Evolutionary conservation across 2,113 vertebrate species (phyloP).

Genomic region (Nansenia antarctica): DNA sequence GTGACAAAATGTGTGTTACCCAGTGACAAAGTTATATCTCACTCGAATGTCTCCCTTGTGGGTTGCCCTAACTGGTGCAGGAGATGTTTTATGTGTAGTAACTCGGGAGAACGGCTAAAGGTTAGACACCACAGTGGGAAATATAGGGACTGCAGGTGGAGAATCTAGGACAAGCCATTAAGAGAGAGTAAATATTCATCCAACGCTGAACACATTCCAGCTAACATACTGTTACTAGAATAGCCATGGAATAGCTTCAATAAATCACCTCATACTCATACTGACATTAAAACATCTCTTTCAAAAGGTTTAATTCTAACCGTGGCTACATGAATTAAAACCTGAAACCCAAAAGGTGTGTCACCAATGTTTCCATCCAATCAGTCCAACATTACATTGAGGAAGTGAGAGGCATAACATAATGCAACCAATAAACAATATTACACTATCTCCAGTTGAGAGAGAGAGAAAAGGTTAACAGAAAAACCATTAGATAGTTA

Average conservation of each 20-base stretch:
- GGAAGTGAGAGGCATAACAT: too few relatives aligned
- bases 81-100: constrained; percentile 47
- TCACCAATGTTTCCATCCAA: too few relatives aligned
- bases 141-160: constrained; percentile 54
- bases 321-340: too few relatives aligned
- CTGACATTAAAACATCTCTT: neutral
- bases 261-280: neutral
- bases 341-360: too few relatives aligned
- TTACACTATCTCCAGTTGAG: too few relatives aligned
- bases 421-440: too few relatives aligned
- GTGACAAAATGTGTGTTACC: constrained; percentile 37
- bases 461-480: too few relatives aligned
- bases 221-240: constrained; percentile 7
- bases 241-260: neutral
- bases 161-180: constrained; percentile 62
- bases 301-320: too few relatives aligned
- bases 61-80: constrained; percentile 26
- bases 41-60: constrained; percentile 41
- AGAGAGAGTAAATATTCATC: constrained; percentile 33
- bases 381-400: too few relatives aligned
- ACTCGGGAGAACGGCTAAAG: constrained; percentile 30
- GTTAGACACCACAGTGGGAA: constrained; percentile 47
- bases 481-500: too few relatives aligned
- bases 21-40: constrained; percentile 50
- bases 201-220: constrained; percentile 20